These are phyloP conservation scores for Xestia xanthographa DNA, from an alignment of 2,888 invertebrate genomes.

Conservation along the genomic window DNA sequence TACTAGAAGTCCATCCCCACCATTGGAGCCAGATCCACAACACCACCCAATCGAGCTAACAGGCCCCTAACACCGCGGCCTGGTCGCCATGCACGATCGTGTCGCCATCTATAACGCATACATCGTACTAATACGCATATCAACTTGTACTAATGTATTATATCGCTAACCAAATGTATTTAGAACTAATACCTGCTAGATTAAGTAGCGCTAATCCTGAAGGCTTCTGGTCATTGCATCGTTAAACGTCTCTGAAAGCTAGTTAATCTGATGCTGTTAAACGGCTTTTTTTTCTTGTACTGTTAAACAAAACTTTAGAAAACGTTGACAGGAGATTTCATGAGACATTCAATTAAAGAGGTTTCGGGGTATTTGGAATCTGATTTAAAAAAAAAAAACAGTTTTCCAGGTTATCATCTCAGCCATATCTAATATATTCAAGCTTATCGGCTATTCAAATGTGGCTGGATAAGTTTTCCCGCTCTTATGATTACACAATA, in stretches of 20 bases:
- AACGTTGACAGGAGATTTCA: background rate
- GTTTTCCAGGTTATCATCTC: background rate
- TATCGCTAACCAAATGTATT: constrained; percentile 58
- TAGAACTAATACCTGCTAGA: constrained; percentile 45
- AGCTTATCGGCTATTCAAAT: background rate
- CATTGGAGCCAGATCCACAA: constrained; percentile 21
- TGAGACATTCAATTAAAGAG: background rate
- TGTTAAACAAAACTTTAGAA: background rate
- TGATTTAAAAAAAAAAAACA: background rate
- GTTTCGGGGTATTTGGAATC: no score
- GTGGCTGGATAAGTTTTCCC: background rate
- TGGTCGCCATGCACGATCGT: constrained; percentile 75
- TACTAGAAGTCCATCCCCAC: constrained; percentile 1
- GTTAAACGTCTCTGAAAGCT: background rate
- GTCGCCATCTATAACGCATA: constrained; percentile 70
- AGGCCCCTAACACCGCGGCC: constrained; percentile 68
- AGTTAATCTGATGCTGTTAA: background rate
- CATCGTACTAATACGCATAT: constrained; percentile 62
- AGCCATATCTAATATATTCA: background rate
- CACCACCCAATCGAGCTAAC: constrained; percentile 64
- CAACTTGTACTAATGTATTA: constrained; percentile 53
- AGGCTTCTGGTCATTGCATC: constrained; percentile 31
- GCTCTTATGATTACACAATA: background rate
- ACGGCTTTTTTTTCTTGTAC: background rate
- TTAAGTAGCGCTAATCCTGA: constrained; percentile 23